A percentile compares a stretch with the other conserved stretches of the same genome.
Evolutionary conservation across 2,797 vertebrate genomes (phyloP).

Genomic region (Helarctos malayanus): DNA sequence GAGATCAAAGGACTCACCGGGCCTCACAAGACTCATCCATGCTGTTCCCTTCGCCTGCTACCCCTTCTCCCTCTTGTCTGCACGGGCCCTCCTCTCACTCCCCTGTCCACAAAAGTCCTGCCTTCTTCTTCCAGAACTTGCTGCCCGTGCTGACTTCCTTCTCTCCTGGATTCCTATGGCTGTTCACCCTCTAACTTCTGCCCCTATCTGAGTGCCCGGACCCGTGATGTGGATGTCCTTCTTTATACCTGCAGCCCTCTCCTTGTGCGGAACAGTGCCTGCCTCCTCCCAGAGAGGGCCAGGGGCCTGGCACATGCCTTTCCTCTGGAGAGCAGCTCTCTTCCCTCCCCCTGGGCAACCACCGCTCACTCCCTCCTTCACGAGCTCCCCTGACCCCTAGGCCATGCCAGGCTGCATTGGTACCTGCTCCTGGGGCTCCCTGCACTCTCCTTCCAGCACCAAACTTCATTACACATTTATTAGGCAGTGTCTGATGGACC

Average conservation of each 20-base stretch:
- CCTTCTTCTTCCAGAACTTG: neutral
- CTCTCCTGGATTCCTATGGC: neutral
- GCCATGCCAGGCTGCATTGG: neutral
- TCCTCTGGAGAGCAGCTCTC: no score
- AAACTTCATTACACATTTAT: neutral
- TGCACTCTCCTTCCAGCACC: neutral
- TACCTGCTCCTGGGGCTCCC: neutral
- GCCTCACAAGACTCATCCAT: neutral
- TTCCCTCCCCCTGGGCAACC: neutral
- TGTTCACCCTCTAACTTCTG: neutral
- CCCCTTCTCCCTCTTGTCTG: neutral
- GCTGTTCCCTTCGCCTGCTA: neutral
- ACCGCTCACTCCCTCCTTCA: neutral
- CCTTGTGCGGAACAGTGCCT: accelerated
- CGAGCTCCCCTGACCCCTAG: neutral
- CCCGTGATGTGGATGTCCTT: neutral
- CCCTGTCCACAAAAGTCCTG: neutral
- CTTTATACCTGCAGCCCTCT: neutral
- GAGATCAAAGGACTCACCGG: neutral
- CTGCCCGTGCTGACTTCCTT: neutral
- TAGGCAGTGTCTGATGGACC: neutral
- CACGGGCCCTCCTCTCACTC: neutral
- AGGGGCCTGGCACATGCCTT: neutral
- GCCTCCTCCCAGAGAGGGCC: neutral
- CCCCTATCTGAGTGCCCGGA: neutral